phyloP scores from a whole-genome alignment of 2,888 invertebrate genomes.

The Acanthosoma haemorrhoidale region DNA sequence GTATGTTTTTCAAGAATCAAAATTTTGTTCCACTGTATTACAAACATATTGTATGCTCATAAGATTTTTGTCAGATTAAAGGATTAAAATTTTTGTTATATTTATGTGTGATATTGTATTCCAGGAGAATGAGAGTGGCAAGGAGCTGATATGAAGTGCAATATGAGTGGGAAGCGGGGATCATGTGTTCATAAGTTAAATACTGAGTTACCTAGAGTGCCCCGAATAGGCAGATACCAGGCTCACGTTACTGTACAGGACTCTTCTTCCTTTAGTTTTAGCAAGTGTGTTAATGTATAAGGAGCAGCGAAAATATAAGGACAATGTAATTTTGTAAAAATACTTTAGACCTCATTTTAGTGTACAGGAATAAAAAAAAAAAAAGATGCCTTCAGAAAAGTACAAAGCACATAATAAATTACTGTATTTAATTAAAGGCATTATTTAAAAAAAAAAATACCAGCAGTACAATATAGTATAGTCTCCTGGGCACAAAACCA shows the following conservation, averaged over 20 bases:
- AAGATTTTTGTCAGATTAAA: too few relatives aligned
- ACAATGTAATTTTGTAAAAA: conserved; percentile 28
- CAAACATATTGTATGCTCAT: too few relatives aligned
- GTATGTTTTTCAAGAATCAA: too few relatives aligned
- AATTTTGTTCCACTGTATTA: too few relatives aligned
- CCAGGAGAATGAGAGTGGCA: not conserved
- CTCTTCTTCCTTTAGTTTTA: conserved; percentile 27
- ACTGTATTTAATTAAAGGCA: conserved; percentile 37
- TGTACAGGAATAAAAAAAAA: conserved; percentile 42
- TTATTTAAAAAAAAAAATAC: conserved; percentile 31
- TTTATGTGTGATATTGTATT: not conserved
- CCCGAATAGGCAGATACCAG: conserved; percentile 19
- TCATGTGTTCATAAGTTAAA: conserved; percentile 28
- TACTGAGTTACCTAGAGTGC: conserved; percentile 28
- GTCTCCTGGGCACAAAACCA: conserved; percentile 26
- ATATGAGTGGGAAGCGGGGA: conserved; percentile 24
- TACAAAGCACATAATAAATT: conserved; percentile 45
- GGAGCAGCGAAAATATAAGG: conserved; percentile 9
- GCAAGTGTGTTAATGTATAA: conserved; percentile 6
- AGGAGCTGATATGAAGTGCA: conserved; percentile 22
- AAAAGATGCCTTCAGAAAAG: conserved; percentile 50
- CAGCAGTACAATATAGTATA: conserved; percentile 30
- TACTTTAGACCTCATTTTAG: conserved; percentile 33
- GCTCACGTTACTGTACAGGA: conserved; percentile 14
- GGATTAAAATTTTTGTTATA: too few relatives aligned